phyloP scores from a whole-genome alignment of 2,797 vertebrate genomes.

The Phrynocephalus guinanensis region DNA sequence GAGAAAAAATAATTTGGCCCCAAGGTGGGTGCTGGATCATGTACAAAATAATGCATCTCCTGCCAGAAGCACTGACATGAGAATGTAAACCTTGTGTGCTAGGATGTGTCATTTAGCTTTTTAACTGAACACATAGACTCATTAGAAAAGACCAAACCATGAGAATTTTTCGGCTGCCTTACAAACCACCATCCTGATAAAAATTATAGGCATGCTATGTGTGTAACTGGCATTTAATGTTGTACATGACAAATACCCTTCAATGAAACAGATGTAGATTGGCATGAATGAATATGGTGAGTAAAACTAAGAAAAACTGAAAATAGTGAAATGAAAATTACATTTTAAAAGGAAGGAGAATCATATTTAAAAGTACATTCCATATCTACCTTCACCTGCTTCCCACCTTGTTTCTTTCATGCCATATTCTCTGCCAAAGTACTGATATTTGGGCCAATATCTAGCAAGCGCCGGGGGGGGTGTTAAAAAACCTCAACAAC shows the following conservation, averaged over 20 bases:
- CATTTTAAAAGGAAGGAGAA: slow-evolving; percentile 54
- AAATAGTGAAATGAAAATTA: no score
- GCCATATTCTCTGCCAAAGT: slow-evolving; percentile 67
- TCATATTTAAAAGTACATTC: slow-evolving; percentile 69
- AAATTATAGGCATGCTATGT: slow-evolving; percentile 29
- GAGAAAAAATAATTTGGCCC: background rate
- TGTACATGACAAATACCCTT: slow-evolving; percentile 46
- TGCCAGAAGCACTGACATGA: background rate
- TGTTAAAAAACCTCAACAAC: slow-evolving; percentile 62
- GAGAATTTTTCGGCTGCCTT: slow-evolving; percentile 31
- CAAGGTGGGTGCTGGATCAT: background rate
- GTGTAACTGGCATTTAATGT: slow-evolving; percentile 60
- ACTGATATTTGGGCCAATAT: slow-evolving; percentile 66
- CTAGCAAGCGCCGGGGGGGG: slow-evolving; percentile 60
- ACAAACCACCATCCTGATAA: slow-evolving; percentile 15
- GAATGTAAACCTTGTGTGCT: slow-evolving; percentile 25
- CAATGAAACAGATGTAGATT: slow-evolving; percentile 51
- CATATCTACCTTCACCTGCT: slow-evolving; percentile 67
- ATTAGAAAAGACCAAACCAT: slow-evolving; percentile 45
- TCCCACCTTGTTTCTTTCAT: slow-evolving; percentile 65
- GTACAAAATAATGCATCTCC: background rate
- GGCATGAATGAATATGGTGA: slow-evolving; percentile 66
- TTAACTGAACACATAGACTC: slow-evolving; percentile 13
- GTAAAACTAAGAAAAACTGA: slow-evolving; percentile 62
- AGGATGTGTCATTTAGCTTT: background rate